Base-by-base conservation (phyloP, 2,888 invertebrate species). In the Thereva nobilitata region DNA sequence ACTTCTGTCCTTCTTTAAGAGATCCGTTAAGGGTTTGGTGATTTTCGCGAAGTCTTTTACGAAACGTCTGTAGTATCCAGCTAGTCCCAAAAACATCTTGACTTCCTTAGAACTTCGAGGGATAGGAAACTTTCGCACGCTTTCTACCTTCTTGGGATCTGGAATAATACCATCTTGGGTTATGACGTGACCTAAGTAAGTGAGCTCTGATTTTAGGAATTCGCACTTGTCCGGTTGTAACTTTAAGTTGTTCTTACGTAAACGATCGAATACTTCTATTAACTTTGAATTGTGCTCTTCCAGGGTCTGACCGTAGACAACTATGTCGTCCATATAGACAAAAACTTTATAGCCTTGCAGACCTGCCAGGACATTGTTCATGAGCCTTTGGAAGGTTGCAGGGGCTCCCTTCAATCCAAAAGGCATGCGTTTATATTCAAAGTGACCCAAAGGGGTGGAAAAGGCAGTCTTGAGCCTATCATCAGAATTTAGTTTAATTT, bases 331-430 rank as follows among this genome's bases (percentile, higher is more conserved):
- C 7, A 78, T 35, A 52, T 52, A 47, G 3, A 59, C 56, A 10
- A 56, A 23, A 42, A 34, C 38, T 4, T 45, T 4, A 49, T 59
- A 67, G 1, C 75, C 75, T 72, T 74, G 74, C 10, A 79, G 49
- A 4, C 77, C 77, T 45, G 73, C 50, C 12, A 80, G 63, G 0
- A 79, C 72, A 63, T 71, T 74, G 61, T 79, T 74, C 78, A 79
- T 79, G 59, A 76, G 68, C 5, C 77, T 54, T 72, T 79, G 77
- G 59, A 81, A 79, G 0, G 79, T 79, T 1, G 76, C 75, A 0
- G 81, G 80, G 1, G 80, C 79, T 66, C 79, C 79, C 72, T 76
- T 77, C 6, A 82, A 73, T 2, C 77, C 80, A 70, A 80, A 77
- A 0, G 77, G 77, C 75, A 79, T 75, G 34, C 77, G 64, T 6